These are phyloP conservation scores for Cryptocheilus praepositus DNA, from an alignment of 2,888 invertebrate species.

Conservation along the genomic window DNA sequence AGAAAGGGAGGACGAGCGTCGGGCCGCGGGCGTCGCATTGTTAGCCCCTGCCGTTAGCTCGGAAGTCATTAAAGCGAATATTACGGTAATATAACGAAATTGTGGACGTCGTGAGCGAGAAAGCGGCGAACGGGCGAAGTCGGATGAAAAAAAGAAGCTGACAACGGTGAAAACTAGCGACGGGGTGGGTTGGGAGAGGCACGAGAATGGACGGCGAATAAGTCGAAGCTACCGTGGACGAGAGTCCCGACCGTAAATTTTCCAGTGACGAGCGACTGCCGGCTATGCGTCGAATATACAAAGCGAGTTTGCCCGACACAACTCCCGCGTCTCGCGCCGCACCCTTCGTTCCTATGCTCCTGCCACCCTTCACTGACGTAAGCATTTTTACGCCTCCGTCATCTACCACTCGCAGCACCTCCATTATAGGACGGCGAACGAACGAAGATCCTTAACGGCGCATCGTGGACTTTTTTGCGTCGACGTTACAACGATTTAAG, in stretches of 20 bases:
- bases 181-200: constrained; percentile 17
- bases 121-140: background rate
- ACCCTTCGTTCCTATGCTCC: too few species aligned
- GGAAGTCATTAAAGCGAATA: constrained; percentile 54
- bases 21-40: constrained; percentile 27
- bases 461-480: background rate
- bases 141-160: constrained; percentile 14
- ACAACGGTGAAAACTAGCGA: constrained; percentile 2
- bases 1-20: constrained; percentile 6
- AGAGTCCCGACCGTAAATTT: constrained; percentile 59
- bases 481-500: background rate
- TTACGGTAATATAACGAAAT: constrained; percentile 58
- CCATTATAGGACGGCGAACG: constrained; percentile 23
- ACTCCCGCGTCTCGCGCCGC: background rate
- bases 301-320: constrained; percentile 39
- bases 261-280: constrained; percentile 49
- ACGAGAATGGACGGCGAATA: constrained; percentile 27
- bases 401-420: constrained; percentile 51
- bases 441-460: constrained; percentile 43
- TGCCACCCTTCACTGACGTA: constrained; percentile 40
- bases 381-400: constrained; percentile 63
- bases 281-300: constrained; percentile 47
- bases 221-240: constrained; percentile 39
- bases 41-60: constrained; percentile 19
- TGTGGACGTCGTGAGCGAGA: constrained; percentile 31